These are phyloP conservation scores for Hemicentrotus pulcherrimus DNA, from an alignment of 35 echinoderm and acorn worm genomes.

Conservation along the genomic window DNA sequence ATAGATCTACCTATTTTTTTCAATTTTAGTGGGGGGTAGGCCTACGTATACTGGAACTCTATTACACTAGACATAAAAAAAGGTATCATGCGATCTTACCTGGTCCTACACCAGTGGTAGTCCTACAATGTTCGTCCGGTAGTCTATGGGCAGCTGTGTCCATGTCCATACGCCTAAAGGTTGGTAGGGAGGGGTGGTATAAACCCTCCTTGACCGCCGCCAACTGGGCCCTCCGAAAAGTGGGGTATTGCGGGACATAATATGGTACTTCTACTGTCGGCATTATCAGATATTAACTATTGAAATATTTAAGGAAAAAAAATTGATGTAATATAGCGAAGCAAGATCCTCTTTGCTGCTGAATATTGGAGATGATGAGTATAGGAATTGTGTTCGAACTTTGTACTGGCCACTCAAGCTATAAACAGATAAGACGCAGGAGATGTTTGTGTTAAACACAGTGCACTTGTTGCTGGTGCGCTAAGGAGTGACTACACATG, in stretches of 20 bases:
- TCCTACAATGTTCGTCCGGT: slow-evolving; percentile 95
- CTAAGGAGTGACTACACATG: slow-evolving; percentile 16
- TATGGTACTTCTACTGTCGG: slow-evolving; percentile 52
- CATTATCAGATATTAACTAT: slow-evolving; percentile 36
- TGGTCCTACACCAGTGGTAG: slow-evolving; percentile 81
- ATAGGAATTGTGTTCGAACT: neutral
- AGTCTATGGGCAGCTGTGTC: slow-evolving; percentile 91
- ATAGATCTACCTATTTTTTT: no score
- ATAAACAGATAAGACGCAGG: neutral
- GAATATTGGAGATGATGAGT: neutral
- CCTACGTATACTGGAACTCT: no score
- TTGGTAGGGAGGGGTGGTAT: slow-evolving; percentile 90
- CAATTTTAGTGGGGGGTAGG: no score
- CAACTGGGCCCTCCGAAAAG: slow-evolving; percentile 70
- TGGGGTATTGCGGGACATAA: slow-evolving; percentile 67
- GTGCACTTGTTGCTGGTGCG: slow-evolving; percentile 45
- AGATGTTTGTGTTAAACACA: slow-evolving; percentile 39
- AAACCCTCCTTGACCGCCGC: slow-evolving; percentile 92
- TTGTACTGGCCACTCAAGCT: neutral
- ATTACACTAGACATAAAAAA: neutral
- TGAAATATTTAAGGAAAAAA: neutral
- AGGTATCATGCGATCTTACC: slow-evolving; percentile 51
- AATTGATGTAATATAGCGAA: neutral
- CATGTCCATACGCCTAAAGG: slow-evolving; percentile 96
- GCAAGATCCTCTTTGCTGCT: neutral